These are phyloP conservation scores for Sycophila texana DNA, from an alignment of 2,888 invertebrate species.

Conservation along the genomic window DNA sequence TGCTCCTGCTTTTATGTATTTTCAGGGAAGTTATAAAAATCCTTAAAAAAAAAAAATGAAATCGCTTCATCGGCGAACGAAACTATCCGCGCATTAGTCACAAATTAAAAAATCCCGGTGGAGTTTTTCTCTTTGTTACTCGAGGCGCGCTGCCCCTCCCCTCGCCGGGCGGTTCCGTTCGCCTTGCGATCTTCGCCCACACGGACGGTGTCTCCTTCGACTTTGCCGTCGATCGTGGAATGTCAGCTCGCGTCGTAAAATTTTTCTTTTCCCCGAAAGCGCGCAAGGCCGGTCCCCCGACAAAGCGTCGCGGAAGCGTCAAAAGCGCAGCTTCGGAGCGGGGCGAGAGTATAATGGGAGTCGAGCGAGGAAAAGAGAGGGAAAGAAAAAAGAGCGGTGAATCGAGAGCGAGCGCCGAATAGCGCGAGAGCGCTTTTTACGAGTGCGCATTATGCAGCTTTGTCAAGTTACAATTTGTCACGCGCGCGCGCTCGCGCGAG, in stretches of 20 bases:
- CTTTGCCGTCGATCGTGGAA: neutral
- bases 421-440: slow-evolving; percentile 41
- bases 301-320: too few species aligned
- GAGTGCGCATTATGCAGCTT: slow-evolving; percentile 28
- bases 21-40: slow-evolving; percentile 50
- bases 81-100: neutral
- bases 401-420: slow-evolving; percentile 13
- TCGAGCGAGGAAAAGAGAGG: neutral
- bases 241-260: slow-evolving; percentile 38
- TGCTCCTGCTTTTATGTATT: slow-evolving; percentile 41
- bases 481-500: slow-evolving; percentile 8
- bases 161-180: too few species aligned
- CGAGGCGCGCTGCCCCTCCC: neutral
- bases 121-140: slow-evolving; percentile 16
- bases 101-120: slow-evolving; percentile 31
- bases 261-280: slow-evolving; percentile 14
- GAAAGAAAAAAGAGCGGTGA: neutral
- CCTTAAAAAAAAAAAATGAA: slow-evolving; percentile 15
- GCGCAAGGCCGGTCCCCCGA: too few species aligned
- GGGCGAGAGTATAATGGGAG: neutral
- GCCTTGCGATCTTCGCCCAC: neutral
- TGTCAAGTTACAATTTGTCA: slow-evolving; percentile 55
- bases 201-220: neutral
- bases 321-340: slow-evolving; percentile 4
- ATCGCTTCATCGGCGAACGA: neutral